A percentile compares a stretch with the other conserved stretches of the same genome.
These are phyloP conservation scores for Philopedon plagiatum DNA, from an alignment of 2,888 invertebrate species.

Conservation along the genomic window DNA sequence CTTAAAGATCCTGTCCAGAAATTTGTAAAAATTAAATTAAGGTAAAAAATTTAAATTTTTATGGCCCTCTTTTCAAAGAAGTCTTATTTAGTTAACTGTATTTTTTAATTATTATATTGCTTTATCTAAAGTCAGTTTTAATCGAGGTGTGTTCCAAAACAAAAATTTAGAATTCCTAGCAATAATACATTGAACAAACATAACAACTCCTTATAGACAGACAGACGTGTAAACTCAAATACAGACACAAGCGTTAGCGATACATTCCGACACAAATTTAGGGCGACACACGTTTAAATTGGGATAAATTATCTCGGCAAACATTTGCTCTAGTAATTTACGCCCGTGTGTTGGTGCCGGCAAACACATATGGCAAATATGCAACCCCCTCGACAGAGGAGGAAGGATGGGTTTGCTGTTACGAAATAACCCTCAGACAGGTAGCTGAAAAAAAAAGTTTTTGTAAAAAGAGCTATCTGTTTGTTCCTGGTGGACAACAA, in stretches of 20 bases:
- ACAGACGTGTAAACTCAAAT: not conserved
- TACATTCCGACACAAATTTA: slow-evolving; percentile 35
- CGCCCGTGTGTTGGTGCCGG: slow-evolving; percentile 1
- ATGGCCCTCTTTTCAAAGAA: no score
- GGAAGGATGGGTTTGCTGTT: slow-evolving; percentile 3
- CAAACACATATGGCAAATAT: slow-evolving; percentile 10
- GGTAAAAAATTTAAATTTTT: no score
- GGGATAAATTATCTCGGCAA: slow-evolving; percentile 38
- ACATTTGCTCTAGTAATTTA: slow-evolving; percentile 40
- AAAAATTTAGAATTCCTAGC: no score
- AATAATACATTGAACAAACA: no score
- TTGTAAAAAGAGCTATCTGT: no score
- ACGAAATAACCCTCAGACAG: not conserved
- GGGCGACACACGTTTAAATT: slow-evolving; percentile 23
- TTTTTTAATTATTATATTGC: no score
- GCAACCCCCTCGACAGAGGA: not conserved
- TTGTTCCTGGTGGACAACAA: no score
- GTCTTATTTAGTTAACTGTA: no score
- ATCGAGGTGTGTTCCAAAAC: no score
- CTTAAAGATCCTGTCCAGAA: no score
- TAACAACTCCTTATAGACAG: not conserved
- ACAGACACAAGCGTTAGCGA: slow-evolving; percentile 11
- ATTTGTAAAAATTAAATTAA: no score
- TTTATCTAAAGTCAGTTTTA: no score
- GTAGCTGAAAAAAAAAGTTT: not conserved